A percentile compares a stretch with the other conserved stretches of the same genome.
Conservation (phyloP, 2,888 invertebrate genomes). For the Didymodactylos carnosus region DNA sequence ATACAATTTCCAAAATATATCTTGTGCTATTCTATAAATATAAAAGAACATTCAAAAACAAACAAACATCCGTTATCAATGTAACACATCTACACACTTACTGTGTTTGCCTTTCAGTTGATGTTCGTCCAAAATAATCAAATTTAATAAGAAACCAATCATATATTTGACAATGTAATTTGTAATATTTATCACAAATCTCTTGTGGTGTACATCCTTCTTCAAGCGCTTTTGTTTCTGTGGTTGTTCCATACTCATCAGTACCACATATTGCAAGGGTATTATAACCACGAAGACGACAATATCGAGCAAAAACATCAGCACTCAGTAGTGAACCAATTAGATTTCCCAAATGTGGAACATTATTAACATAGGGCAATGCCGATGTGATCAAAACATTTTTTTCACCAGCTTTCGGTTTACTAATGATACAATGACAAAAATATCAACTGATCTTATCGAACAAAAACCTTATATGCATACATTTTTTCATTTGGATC, state of each 20-base stretch:
- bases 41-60: too few species aligned
- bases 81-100: too few species aligned
- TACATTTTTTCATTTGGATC: too few species aligned
- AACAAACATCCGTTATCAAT: too few species aligned
- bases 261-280: conserved; percentile 77
- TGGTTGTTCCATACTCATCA: conserved; percentile 96
- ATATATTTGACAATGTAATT: conserved; percentile 72
- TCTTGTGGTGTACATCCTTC: conserved; percentile 67
- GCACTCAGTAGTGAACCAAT: conserved; percentile 86
- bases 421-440: too few species aligned
- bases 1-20: conserved; percentile 61
- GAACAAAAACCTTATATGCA: too few species aligned
- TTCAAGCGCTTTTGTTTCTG: conserved; percentile 88
- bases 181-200: conserved; percentile 88
- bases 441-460: too few species aligned
- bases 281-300: conserved; percentile 68
- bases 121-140: conserved; percentile 89
- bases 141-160: conserved; percentile 94
- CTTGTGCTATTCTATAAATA: conserved; percentile 65
- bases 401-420: conserved; percentile 28
- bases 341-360: conserved; percentile 93
- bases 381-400: conserved; percentile 85
- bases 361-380: conserved; percentile 93
- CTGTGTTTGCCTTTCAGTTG: conserved; percentile 72
- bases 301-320: conserved; percentile 49